These are phyloP conservation scores for Diadophis punctatus DNA, from an alignment of 2,113 vertebrate species.

Conservation along the genomic window DNA sequence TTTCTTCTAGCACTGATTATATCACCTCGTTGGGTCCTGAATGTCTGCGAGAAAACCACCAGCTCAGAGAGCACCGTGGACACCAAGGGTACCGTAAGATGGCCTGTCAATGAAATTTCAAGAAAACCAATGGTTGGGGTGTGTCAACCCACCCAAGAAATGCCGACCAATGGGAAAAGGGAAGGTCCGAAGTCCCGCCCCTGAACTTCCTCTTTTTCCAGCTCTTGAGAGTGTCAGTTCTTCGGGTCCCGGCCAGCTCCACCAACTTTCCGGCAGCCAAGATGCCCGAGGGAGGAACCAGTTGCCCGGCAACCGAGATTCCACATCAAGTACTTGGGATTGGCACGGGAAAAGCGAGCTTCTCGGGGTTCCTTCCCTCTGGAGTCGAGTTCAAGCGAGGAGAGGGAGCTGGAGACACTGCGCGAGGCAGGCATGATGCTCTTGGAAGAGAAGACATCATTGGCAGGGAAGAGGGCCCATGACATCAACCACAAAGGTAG, in stretches of 20 bases:
- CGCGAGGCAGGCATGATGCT: slow-evolving; percentile 26
- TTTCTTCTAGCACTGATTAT: too few relatives aligned
- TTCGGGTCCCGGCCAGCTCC: rapidly evolving
- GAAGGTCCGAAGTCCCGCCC: rapidly evolving
- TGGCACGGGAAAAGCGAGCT: slow-evolving; percentile 29
- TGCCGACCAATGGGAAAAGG: background rate
- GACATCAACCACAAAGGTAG: slow-evolving; percentile 71
- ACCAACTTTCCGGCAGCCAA: background rate
- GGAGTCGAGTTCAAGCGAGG: slow-evolving; percentile 62
- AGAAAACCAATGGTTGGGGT: too few relatives aligned
- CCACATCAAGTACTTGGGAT: background rate
- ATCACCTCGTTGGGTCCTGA: too few relatives aligned
- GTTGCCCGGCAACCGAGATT: background rate
- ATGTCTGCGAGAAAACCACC: too few relatives aligned
- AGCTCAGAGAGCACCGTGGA: background rate
- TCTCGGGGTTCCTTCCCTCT: slow-evolving; percentile 49
- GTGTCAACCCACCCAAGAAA: too few relatives aligned
- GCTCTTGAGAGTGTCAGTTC: background rate
- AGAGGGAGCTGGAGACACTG: slow-evolving; percentile 60
- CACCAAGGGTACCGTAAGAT: background rate
- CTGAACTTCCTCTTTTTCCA: background rate
- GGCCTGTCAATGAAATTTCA: background rate
- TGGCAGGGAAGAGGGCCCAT: slow-evolving; percentile 53
- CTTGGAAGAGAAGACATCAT: slow-evolving; percentile 30
- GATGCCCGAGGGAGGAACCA: slow-evolving; percentile 17